Conservation (phyloP, 2,797 vertebrate species). For the Brotogeris chrysoptera region DNA sequence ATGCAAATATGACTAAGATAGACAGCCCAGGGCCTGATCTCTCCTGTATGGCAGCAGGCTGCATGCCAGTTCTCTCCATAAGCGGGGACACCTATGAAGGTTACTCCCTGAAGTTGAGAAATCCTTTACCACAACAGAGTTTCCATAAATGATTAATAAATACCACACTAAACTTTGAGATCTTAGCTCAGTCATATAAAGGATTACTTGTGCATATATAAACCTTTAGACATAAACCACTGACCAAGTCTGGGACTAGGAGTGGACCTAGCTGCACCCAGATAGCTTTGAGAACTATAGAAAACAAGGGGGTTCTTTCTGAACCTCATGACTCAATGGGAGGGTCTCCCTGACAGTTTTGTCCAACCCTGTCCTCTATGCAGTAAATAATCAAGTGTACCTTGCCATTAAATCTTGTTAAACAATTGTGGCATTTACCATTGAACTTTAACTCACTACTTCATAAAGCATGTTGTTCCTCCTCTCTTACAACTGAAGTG, state of each 20-base stretch:
- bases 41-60: neutral
- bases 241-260: neutral
- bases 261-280: neutral
- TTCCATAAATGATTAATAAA: neutral
- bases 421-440: neutral
- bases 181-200: neutral
- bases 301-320: neutral
- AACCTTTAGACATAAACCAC: neutral
- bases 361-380: neutral
- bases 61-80: neutral
- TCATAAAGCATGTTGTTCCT: neutral
- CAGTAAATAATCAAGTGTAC: neutral
- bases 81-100: neutral
- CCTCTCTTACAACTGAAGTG: neutral
- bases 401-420: neutral
- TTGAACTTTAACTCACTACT: neutral
- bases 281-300: neutral
- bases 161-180: neutral
- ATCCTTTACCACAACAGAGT: neutral
- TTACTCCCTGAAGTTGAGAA: neutral
- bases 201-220: neutral
- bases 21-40: neutral
- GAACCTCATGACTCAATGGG: neutral
- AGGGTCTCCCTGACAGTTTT: neutral
- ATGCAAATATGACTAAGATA: neutral